A percentile compares a stretch with the other conserved stretches of the same genome.
phyloP scores from a whole-genome alignment of 1,140 invertebrate genomes.

The Drosophila setifemur region DNA sequence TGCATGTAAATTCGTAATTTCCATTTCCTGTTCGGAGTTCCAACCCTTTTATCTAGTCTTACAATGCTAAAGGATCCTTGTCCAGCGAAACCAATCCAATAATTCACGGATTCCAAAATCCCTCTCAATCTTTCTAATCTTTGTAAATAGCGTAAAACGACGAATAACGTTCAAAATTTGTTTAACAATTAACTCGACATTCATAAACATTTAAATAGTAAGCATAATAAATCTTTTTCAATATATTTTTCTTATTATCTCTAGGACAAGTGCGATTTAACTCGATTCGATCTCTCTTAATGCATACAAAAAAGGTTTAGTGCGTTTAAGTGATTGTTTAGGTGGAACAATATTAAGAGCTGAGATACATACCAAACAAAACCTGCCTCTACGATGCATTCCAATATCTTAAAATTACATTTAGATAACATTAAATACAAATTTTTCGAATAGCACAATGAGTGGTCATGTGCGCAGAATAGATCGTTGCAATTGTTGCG shows the following conservation, averaged over 20 bases:
- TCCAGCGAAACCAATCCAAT: constrained; percentile 40
- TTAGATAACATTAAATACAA: constrained; percentile 46
- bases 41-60: constrained; percentile 44
- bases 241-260: no score
- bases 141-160: constrained; percentile 13
- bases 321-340: background rate
- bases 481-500: constrained; percentile 31
- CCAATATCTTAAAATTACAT: constrained; percentile 50
- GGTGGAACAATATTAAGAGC: background rate
- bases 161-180: constrained; percentile 32
- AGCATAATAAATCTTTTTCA: no score
- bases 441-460: constrained; percentile 28
- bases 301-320: background rate
- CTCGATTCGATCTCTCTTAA: no score
- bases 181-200: constrained; percentile 49
- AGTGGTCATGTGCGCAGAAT: constrained; percentile 33
- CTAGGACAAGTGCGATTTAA: no score
- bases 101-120: background rate
- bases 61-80: constrained; percentile 14
- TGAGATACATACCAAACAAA: constrained; percentile 69
- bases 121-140: background rate
- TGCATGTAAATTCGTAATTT: constrained; percentile 63
- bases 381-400: constrained; percentile 66
- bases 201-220: constrained; percentile 48
- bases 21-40: constrained; percentile 41